These are phyloP conservation scores for Matsumurasca onukii DNA, from an alignment of 1,140 invertebrate species.

Conservation along the genomic window DNA sequence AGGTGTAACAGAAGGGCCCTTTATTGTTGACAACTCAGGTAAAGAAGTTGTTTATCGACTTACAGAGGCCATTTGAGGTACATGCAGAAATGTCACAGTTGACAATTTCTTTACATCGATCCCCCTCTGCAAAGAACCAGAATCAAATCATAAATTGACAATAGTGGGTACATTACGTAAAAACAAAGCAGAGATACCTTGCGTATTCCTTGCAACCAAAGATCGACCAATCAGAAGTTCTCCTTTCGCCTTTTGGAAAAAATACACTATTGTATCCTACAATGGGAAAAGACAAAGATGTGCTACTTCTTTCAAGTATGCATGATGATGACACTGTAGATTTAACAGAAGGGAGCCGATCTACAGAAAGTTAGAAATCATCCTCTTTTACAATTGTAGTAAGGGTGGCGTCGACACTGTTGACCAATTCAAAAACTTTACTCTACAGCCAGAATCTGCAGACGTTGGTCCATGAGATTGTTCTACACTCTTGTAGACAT, in stretches of 20 bases:
- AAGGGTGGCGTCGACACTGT: conserved; percentile 45
- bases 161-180: conserved; percentile 44
- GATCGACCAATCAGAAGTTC: neutral
- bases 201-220: conserved; percentile 39
- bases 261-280: conserved; percentile 10
- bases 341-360: neutral
- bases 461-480: conserved; percentile 44
- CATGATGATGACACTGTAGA: conserved; percentile 6
- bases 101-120: conserved; percentile 42
- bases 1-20: conserved; percentile 46
- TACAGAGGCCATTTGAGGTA: conserved; percentile 34
- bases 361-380: conserved; percentile 42
- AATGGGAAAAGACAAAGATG: conserved; percentile 1
- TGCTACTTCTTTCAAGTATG: conserved; percentile 14
- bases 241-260: conserved; percentile 6
- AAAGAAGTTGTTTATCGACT: conserved; percentile 38
- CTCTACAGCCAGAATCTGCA: conserved; percentile 41
- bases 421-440: conserved; percentile 44
- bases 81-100: conserved; percentile 38
- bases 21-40: conserved; percentile 40
- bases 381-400: conserved; percentile 45
- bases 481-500: conserved; percentile 45
- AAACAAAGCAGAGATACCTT: conserved; percentile 47
- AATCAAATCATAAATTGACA: conserved; percentile 35
- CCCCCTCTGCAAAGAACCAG: neutral